Conservation (phyloP, 2,113 vertebrate species). For the Cercopithecus mona region DNA sequence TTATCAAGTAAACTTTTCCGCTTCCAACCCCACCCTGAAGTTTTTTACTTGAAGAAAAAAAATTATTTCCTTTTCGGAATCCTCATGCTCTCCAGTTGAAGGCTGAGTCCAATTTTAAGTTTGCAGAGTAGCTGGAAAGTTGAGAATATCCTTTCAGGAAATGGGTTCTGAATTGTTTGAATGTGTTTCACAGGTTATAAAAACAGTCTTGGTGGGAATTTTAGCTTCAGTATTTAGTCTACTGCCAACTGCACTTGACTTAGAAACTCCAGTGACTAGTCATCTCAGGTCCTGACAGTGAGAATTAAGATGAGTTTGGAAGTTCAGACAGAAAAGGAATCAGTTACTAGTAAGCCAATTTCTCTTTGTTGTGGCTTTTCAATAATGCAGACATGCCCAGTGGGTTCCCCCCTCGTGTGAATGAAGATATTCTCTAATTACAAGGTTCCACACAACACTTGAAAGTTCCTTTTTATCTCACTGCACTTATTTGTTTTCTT, state of each 20-base stretch:
- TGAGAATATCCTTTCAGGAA: constrained; percentile 66
- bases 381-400: neutral
- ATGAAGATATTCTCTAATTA: neutral
- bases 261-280: constrained; percentile 44
- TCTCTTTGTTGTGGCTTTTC: constrained; percentile 17
- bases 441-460: neutral
- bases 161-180: neutral
- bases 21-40: neutral
- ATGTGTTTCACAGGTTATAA: constrained; percentile 52
- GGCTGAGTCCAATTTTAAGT: constrained; percentile 7
- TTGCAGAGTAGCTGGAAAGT: constrained; percentile 38
- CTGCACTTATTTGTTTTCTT: neutral
- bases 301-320: neutral
- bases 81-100: neutral
- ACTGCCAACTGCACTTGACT: neutral
- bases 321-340: neutral
- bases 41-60: neutral
- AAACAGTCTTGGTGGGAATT: constrained; percentile 66
- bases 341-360: neutral
- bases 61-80: constrained; percentile 40
- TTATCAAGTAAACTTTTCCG: neutral
- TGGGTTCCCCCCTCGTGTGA: neutral
- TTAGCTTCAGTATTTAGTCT: constrained; percentile 56
- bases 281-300: neutral
- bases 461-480: neutral